Base-by-base conservation (phyloP, 2,888 invertebrate genomes). In the Melinopterus prodromus region DNA sequence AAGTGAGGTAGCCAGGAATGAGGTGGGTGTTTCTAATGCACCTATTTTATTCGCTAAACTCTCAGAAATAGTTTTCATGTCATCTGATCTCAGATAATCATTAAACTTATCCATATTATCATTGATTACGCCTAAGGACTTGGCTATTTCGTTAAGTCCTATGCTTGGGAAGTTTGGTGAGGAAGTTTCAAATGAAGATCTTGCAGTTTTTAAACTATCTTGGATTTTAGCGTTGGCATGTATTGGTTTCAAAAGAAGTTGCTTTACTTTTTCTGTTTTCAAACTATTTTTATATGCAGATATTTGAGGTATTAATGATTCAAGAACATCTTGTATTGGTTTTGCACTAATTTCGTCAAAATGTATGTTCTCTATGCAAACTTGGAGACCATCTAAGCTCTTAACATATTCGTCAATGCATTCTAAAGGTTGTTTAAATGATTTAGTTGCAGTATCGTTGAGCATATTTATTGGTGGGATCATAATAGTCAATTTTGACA, bases 11-110 rank as follows among this genome's bases (percentile, higher is more conserved):
- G 36, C 74, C 37, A 74, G 35, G 37, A 36, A 74, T 6, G n/a
- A 36, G n/a, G 6, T 74, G 2, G n/a, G n/a, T 36, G 74, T 36
- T 74, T 74, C 36, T 26, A 74, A 15, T 26, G 9, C n/a, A n/a
- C 16, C 6, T n/a, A 74, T 36, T 26, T 74, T 74, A 36, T 74
- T 15, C 16, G 36, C 35, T 74, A 74, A 74, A 35, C 9, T 35
- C n/a, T 26, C 35, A 9, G 74, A 35, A 74, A 74, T 74, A 9
- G 35, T 74, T 74, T 26, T 35, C 2, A 53, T 53, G 12, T 53
- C 53, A 74, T 74, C 74, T n/a, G 74, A 36, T 36, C 6, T 74
- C 35, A 74, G 74, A 36, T 74, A n/a, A 26, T 35, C 74, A n/a
- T 74, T 12, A 26, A 74, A 36, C n/a, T 26, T 6, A 7, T 0